A percentile compares a stretch with the other conserved stretches of the same genome.
Evolutionary conservation across 2,888 invertebrate genomes (phyloP).

Genomic region (Eupithecia insigniata): DNA sequence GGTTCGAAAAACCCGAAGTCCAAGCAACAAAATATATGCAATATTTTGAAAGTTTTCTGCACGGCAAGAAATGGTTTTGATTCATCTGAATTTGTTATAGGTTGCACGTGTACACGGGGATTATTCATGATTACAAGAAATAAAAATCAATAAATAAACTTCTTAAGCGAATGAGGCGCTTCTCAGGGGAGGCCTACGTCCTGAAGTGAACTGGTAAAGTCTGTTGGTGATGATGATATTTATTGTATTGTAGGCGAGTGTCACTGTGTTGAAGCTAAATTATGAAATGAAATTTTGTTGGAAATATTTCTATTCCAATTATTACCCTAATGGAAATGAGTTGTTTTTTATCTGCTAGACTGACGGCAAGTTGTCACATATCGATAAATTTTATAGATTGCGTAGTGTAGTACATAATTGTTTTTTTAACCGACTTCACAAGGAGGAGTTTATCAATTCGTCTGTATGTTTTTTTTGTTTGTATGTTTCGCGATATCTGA

Average conservation of each 20-base stretch:
- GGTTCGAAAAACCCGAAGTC: constrained; percentile 7
- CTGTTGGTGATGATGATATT: neutral
- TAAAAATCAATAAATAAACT: too few relatives aligned
- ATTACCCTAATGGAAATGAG: neutral
- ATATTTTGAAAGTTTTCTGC: neutral
- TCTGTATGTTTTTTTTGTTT: too few relatives aligned
- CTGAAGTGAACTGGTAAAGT: neutral
- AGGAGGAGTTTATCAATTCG: too few relatives aligned
- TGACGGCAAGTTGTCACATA: neutral
- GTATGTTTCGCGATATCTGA: too few relatives aligned
- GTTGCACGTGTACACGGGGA: neutral
- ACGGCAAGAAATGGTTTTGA: neutral
- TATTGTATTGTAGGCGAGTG: neutral
- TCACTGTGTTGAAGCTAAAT: neutral
- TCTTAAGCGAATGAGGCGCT: too few relatives aligned
- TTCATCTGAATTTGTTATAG: neutral
- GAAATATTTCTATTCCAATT: neutral
- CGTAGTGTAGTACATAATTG: too few relatives aligned
- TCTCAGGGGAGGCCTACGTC: neutral
- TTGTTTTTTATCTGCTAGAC: neutral
- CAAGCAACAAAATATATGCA: neutral
- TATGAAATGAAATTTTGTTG: neutral
- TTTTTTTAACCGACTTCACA: too few relatives aligned
- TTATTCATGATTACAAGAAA: neutral
- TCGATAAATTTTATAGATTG: neutral